Evolutionary conservation across 2,113 vertebrate genomes (phyloP), one percentile per base, ranked within the genome.

Genomic region (Trogon surrucura): DNA sequence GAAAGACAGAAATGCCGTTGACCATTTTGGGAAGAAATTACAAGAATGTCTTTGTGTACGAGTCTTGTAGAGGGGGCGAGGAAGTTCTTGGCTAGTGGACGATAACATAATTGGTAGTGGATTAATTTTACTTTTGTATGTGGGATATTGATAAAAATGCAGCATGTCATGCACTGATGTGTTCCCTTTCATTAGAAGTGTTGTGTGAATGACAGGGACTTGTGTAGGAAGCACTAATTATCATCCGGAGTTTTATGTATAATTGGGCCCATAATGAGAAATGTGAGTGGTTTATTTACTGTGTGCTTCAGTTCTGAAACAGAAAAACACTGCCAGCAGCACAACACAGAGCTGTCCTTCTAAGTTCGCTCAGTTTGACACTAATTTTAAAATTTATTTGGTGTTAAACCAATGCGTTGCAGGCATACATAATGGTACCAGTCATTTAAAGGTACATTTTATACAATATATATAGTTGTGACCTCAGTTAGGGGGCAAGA

Each of bases 251-350:
- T 75, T 93, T 81, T 81, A 44, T 53, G 41, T 75, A 14, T 91
- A 85, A 80, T 82, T 87, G 11, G 56, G 38, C 44, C 38, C 34
- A 17, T 66, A 64, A 73, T 85, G 73, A 89, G 80, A 85, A 67
- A 25, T 44, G 25, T 70, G 80, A 84, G 85, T 91, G 71, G 18
- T 88, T 92, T 90, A 56, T 92, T 94, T 92, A 91, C 65, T 20
- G 5, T 17, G 11, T 47, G 18, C 60, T 84, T 88, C 91, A 60
- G 41, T 88, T 90, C 72, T 83, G 64, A 80, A 45, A 58, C 64
- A 32, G 15, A 54, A 85, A 82, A 94, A 26, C 34, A 26, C 47
- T 77, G 27, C 53, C 54, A 93, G 53, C 32, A 56, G 60, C 64
- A 80, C 27, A 47, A 16, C 3, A 8, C 83, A 66, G 77, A 78